Base-by-base conservation (phyloP, 2,797 vertebrate genomes). In the Poeciliopsis infans region DNA sequence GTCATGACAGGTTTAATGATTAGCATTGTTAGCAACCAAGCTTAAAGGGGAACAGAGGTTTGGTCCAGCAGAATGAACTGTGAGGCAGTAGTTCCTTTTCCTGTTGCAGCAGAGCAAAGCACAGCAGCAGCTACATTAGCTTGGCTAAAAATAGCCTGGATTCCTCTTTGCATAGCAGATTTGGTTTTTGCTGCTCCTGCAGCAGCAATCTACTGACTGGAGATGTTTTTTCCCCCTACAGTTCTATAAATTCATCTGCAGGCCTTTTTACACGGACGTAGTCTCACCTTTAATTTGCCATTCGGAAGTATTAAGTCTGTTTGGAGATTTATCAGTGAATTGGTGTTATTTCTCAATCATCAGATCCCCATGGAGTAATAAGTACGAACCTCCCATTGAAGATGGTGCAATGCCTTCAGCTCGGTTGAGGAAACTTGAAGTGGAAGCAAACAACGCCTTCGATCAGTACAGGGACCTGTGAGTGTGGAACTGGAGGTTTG, bases 391-490 rank as follows among this genome's bases (percentile, higher is more conserved):
- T 74, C 98, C 98, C 51, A 96, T 99, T 91, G 98, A 99, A 91
- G 98, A 99, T 3, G 98, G 98, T 69, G 98, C 98, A 79, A 99
- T 99, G 98, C 98, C 98, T 43, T 99, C 98, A 10, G 96, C 96
- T 82, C 97, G 98, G 73, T 96, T 99, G 93, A 97, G 98, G 76
- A 99, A 99, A 94, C 97, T 99, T 64, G 98, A 99, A 93, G 96
- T 99, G 75, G 98, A 99, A 94, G 98, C 98, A 92, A 99, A 99
- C 94, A 99, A 98, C 36, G 98, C 98, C 95, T 99, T 99, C 5
- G 98, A 99, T 95, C 98, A 99, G 95, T 99, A 99, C 95, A 97
- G 98, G 97, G 98, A 99, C 93, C 96, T 99, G 98, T 99, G 95
- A 95, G 98, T 98, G 47, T n/a, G 57, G 28, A 20, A 1, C 7